These are phyloP conservation scores for Andrena fulva DNA, from an alignment of 2,888 invertebrate species.

Conservation along the genomic window DNA sequence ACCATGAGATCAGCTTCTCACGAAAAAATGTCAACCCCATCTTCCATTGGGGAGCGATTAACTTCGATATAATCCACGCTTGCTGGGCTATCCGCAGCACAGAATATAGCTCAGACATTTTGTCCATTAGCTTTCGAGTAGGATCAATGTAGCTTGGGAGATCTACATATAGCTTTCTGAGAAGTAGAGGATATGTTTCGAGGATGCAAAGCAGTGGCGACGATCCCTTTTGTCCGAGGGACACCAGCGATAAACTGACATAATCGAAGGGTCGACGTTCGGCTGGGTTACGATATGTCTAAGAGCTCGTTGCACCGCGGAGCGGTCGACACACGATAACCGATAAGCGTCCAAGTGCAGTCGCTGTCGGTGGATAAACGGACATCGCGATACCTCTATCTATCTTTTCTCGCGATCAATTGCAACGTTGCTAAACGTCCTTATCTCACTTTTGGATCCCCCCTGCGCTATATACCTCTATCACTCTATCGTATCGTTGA, in stretches of 20 bases:
- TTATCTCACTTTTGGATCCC: conserved; percentile 46
- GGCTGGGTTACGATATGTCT: conserved; percentile 60
- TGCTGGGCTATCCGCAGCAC: no score
- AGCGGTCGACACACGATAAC: conserved; percentile 61
- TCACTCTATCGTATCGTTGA: background rate
- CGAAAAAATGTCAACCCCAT: no score
- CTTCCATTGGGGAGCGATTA: no score
- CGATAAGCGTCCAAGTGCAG: conserved; percentile 59
- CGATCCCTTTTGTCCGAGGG: conserved; percentile 58
- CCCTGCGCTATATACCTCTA: background rate
- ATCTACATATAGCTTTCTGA: no score
- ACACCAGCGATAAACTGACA: conserved; percentile 61
- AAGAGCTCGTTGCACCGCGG: conserved; percentile 49
- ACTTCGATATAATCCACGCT: no score
- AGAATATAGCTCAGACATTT: no score
- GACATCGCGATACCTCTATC: conserved; percentile 55
- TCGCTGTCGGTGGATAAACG: conserved; percentile 47
- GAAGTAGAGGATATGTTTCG: background rate
- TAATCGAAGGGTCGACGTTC: conserved; percentile 67
- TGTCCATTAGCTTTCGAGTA: no score
- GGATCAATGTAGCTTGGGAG: no score
- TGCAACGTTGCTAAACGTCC: conserved; percentile 53
- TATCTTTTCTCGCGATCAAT: conserved; percentile 59
- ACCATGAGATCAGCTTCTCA: no score
- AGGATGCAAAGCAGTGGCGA: conserved; percentile 15